Evolutionary conservation across 2,113 vertebrate genomes (phyloP).

Genomic region (Porphyrio hochstetteri): DNA sequence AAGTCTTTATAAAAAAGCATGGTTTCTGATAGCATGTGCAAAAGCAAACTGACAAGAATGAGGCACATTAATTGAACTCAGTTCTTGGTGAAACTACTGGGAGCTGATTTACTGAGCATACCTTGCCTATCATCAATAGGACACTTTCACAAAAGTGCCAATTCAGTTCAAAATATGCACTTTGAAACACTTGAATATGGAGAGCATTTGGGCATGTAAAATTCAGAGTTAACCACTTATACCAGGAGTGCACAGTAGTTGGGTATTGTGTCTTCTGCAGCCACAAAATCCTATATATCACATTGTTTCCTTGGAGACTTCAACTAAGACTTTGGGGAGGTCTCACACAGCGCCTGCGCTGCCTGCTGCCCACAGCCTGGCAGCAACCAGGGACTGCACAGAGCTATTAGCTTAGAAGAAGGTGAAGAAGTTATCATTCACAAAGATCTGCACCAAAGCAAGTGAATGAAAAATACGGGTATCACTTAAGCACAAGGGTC

Average conservation of each 20-base stretch:
- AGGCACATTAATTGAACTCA: not conserved
- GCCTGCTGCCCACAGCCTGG: accelerated
- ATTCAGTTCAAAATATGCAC: not conserved
- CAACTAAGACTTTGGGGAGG: not conserved
- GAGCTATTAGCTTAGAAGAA: not conserved
- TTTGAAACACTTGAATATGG: not conserved
- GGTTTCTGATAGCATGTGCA: not conserved
- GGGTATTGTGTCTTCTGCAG: not conserved
- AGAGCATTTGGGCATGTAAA: not conserved
- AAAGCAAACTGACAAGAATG: not conserved
- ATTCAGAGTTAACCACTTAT: not conserved
- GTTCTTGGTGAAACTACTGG: not conserved
- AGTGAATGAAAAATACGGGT: not conserved
- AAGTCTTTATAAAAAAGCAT: not conserved
- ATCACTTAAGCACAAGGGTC: not conserved
- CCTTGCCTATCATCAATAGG: not conserved
- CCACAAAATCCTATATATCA: accelerated
- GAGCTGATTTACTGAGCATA: not conserved
- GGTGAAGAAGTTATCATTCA: not conserved
- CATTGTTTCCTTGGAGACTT: not conserved
- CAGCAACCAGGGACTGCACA: not conserved
- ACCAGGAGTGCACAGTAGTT: accelerated
- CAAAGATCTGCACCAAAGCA: not conserved
- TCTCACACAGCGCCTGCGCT: accelerated
- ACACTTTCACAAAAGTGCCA: not conserved